Percentiles rank a stretch among this genome's conserved stretches.
phyloP scores from a whole-genome alignment of 2,888 invertebrate species.

The Amphipoea lucens region DNA sequence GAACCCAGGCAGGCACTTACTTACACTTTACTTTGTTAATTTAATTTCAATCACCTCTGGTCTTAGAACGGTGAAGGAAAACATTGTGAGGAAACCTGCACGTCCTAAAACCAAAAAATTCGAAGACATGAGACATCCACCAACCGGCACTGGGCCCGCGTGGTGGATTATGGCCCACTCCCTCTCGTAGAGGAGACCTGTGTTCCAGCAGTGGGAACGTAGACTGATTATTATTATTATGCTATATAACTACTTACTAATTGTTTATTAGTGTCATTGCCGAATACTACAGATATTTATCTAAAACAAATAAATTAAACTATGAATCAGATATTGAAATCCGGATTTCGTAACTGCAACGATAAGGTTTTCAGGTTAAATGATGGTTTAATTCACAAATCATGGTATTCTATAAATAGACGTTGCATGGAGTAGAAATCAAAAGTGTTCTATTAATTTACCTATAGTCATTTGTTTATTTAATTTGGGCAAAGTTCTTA shows the following conservation, averaged over 20 bases:
- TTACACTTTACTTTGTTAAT: no score
- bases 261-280: slow-evolving; percentile 2
- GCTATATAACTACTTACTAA: background rate
- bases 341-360: slow-evolving; percentile 45
- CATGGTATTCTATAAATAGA: slow-evolving; percentile 15
- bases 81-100: no score
- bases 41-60: no score
- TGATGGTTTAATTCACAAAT: slow-evolving; percentile 1
- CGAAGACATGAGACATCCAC: no score
- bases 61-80: no score
- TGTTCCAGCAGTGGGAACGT: no score
- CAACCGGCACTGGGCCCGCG: no score
- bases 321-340: slow-evolving; percentile 36
- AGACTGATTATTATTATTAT: background rate
- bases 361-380: slow-evolving; percentile 44
- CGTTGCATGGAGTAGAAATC: background rate
- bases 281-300: slow-evolving; percentile 18
- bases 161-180: no score
- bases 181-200: no score
- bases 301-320: slow-evolving; percentile 39
- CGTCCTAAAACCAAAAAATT: no score
- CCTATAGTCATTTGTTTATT: background rate
- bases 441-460: background rate
- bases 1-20: no score
- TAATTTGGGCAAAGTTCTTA: background rate